Evolutionary conservation across 2,797 vertebrate species (phyloP), one percentile per base, ranked within the genome.

Genomic region (Lerista edwardsae): DNA sequence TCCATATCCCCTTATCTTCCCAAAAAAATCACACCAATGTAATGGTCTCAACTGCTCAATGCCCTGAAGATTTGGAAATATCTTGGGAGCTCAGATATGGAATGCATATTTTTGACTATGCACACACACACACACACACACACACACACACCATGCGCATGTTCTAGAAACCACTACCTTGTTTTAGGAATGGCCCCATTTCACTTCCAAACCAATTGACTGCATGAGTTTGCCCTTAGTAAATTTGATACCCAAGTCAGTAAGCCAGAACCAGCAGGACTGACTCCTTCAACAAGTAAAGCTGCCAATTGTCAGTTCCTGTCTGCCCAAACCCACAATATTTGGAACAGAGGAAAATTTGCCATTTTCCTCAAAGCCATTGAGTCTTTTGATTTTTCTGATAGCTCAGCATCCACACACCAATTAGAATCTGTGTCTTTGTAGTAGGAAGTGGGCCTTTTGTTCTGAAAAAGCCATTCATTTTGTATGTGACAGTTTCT

Each of bases 401-500:
- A 57, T 71, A 71, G 25, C 34, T 84, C 29, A 15, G 41, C 72
- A 44, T 15, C 55, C 41, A 65, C 59, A 62, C 29, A 15, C 41
- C 10, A 29, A 69, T 31, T 79, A 51, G 10, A n/a, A 34, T 9
- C 17, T 39, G 21, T 62, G 55, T 21, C n/a, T 41, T 71, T 69
- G 39, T 41, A 25, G 44, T 34, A 23, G 8, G 34, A 21, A 39
- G 41, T 25, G 8, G 6, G 36, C 41, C 31, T 68, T 34, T 27
- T 12, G 68, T 84, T 68, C 55, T 73, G 6, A 27, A 79, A 79
- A 79, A 84, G 4, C 0, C 55, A 51, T 29, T 79, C 62, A 77
- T 86, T 73, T 84, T 79, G 44, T 64, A 67, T 11, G 5, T 1
- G 65, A 27, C 77, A 59, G 44, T 59, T 59, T 75, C 62, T 84